Percentiles rank a stretch among this genome's conserved stretches.
These are phyloP conservation scores for Cephus spinipes DNA, from an alignment of 2,888 invertebrate species.

Conservation along the genomic window DNA sequence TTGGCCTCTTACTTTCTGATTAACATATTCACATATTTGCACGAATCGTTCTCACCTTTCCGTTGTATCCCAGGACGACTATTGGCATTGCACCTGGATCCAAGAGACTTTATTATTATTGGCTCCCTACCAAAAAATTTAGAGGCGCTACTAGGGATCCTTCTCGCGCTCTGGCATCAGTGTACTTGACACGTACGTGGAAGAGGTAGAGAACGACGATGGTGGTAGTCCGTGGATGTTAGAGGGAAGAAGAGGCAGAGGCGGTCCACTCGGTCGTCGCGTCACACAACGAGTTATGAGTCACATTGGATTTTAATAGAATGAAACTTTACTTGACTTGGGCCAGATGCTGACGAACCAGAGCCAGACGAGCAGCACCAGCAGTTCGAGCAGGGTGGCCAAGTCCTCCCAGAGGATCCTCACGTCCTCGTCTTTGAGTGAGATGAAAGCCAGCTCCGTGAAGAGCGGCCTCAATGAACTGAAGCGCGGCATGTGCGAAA, in stretches of 20 bases:
- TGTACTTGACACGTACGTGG: neutral
- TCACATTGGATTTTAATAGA: slow-evolving; percentile 55
- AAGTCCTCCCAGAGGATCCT: slow-evolving; percentile 72
- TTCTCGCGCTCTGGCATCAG: neutral
- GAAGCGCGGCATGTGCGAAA: slow-evolving; percentile 87
- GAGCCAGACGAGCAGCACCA: slow-evolving; percentile 70
- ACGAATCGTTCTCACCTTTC: neutral
- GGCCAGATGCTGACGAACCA: slow-evolving; percentile 63
- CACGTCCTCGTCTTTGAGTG: slow-evolving; percentile 69
- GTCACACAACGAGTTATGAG: slow-evolving; percentile 26
- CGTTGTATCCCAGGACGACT: neutral
- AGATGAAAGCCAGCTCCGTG: slow-evolving; percentile 85
- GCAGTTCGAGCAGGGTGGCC: slow-evolving; percentile 68
- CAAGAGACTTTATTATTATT: neutral
- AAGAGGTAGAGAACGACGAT: neutral
- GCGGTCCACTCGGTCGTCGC: neutral
- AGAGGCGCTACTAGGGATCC: neutral
- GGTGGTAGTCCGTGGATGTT: neutral
- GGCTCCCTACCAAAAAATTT: neutral
- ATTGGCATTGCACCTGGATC: neutral
- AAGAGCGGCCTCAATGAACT: slow-evolving; percentile 84
- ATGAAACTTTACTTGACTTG: slow-evolving; percentile 47
- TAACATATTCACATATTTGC: neutral
- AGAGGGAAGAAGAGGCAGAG: neutral
- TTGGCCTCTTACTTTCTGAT: neutral